Conservation (phyloP, 1,140 invertebrate genomes). For the Lucilia cuprina region DNA sequence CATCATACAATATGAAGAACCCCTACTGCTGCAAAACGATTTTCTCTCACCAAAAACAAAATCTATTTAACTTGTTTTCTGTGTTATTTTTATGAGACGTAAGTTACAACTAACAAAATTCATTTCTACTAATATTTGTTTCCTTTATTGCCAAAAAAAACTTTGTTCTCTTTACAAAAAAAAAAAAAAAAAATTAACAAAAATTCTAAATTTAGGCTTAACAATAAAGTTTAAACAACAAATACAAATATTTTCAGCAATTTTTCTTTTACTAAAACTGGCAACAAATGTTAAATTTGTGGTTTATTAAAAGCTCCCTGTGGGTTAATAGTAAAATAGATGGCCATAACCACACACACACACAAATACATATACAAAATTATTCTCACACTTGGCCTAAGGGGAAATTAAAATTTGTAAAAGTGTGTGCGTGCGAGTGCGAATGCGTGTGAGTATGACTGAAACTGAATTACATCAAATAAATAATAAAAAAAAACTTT, state of each 20-base stretch:
- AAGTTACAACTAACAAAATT: constrained; percentile 19
- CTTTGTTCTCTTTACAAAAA: neutral
- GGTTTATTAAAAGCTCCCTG: constrained; percentile 30
- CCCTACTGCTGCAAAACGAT: neutral
- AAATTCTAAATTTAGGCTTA: neutral
- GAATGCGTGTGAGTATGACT: too few relatives aligned
- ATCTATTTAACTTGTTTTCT: neutral
- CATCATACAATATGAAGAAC: neutral
- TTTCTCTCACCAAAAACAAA: neutral
- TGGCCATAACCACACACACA: constrained; percentile 11
- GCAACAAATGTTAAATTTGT: constrained; percentile 32
- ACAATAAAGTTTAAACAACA: constrained; percentile 13
- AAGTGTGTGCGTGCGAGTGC: too few relatives aligned
- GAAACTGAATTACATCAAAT: neutral
- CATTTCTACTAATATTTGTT: neutral
- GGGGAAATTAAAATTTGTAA: constrained; percentile 18
- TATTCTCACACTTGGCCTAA: neutral
- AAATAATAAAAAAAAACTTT: neutral
- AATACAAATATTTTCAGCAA: neutral
- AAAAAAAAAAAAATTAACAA: neutral
- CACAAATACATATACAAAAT: neutral
- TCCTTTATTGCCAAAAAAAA: constrained; percentile 22
- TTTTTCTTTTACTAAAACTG: neutral
- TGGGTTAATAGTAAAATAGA: constrained; percentile 23
- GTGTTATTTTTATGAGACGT: constrained; percentile 20